Evolutionary conservation across 1,140 invertebrate species (phyloP), one percentile per base, ranked within the genome.

Genomic region (Trachymyrmex cornetzi): DNA sequence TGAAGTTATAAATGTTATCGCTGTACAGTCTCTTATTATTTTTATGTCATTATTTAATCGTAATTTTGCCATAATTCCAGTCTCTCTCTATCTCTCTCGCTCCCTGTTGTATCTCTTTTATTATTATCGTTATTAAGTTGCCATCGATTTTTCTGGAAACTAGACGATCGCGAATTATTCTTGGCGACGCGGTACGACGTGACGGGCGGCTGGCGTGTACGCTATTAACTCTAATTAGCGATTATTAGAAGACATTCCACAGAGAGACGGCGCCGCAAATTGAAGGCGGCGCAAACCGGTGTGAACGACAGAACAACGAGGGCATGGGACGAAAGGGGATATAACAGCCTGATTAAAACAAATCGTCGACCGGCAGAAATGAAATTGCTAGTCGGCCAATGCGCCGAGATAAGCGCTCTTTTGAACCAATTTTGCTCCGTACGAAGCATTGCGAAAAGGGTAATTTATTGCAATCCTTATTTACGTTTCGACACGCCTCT

Each of bases 151-250:
- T 84, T 69, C 71, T 44, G 64, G 85, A 63, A 82, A 44, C 48
- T 80, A 67, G 72, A 77, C 22, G 75, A n/a, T 24, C 79, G 67
- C 66, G 55, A 82, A 59, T 82, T 67, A 24, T 59, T 82, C 27
- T 59, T 53, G 80, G 48, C 79, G 64, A 44, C n/a, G 53, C 72
- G 55, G 59, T 44, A 77, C 34, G n/a, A 71, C 53, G 57, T 61
- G 22, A 38, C 53, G 69, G 55, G 55, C 67, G 80, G 80, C 55
- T 59, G 55, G 38, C 69, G 34, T 74, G 80, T 22, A 30, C 53
- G 80, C 27, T 84, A 61, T 84, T 84, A 84, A 61, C 80, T 84
- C 55, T 84, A 84, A 84, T 84, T 84, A 75, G 69, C 69, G 69
- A 84, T 84, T 84, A 84, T 84, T 84, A 84, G 69, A 75, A 75